Evolutionary conservation across 2,888 invertebrate species (phyloP).

Genomic region (Scaptomyza cyrtandrae): DNA sequence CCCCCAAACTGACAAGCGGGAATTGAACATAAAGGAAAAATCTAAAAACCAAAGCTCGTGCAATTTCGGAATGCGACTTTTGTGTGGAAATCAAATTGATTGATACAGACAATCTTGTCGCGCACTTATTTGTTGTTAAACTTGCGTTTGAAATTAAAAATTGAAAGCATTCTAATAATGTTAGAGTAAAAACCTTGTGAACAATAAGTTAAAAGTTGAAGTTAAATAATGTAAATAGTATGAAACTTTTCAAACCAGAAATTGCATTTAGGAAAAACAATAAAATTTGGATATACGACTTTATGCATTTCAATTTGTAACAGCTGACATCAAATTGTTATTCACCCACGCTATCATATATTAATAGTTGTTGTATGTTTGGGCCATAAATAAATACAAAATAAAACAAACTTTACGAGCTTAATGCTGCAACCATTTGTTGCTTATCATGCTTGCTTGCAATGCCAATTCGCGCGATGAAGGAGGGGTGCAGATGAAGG

Average conservation of each 20-base stretch:
- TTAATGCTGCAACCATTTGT: background rate
- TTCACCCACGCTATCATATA: background rate
- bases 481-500: background rate
- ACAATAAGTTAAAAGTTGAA: no score
- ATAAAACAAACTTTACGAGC: background rate
- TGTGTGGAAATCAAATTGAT: background rate
- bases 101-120: background rate
- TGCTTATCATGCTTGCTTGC: background rate
- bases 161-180: background rate
- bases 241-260: no score
- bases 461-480: no score
- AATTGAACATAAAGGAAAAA: background rate
- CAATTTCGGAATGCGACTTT: background rate
- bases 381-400: background rate
- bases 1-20: slow-evolving; percentile 3
- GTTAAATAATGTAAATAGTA: no score
- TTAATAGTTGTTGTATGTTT: background rate
- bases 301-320: no score
- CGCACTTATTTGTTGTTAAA: background rate
- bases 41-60: background rate
- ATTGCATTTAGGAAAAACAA: no score
- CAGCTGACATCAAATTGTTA: no score
- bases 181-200: background rate
- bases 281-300: no score
- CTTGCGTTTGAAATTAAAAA: background rate